Base-by-base conservation (phyloP, 2,797 vertebrate genomes). In the Paedocypris micromegethes region DNA sequence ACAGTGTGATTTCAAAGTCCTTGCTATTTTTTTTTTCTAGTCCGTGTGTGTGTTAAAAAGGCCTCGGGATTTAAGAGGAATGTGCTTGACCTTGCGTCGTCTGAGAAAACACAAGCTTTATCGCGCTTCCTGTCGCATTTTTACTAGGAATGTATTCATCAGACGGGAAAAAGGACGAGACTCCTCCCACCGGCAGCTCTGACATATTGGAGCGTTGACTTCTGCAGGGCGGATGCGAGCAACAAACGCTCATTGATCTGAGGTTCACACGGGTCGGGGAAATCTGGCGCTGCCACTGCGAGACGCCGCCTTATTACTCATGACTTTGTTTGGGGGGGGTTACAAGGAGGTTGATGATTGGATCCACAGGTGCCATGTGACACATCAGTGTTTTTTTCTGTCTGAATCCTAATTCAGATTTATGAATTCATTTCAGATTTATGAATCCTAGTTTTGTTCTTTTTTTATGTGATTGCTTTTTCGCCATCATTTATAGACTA, bases 1-100 rank as follows among this genome's bases (percentile, higher is more conserved):
- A 61, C 77, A 80, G 79, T 77, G 75, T 75, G 78, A 83, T 79
- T 74, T 79, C 75, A 81, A 58, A 81, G 80, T 83, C 80, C 41
- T 58, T 71, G 57, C 53, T 43, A 46, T 69, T 80, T 80, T 76
- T 65, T 58, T 70, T 64, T 3, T 55, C 9, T 46, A 5, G 9
- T 53, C 38, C 23, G 9, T 5, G 3, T 42, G 58, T n/a, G 56
- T 23, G 51, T 49, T 61, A 66, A 76, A 58, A 59, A 64, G 58
- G 65, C 42, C 51, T 77, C 66, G 66, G 52, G 51, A 53, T 82
- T 63, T 66, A 69, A 70, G 47, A 40, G 23, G 58, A 78, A 80
- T 82, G 77, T 72, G 65, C 66, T 83, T 82, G 83, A 86, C 83
- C 85, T 88, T 86, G 83, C 71, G 51, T 61, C 61, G 72, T 77